Conservation (phyloP, 2,888 invertebrate genomes). For the Parnassius orleans region DNA sequence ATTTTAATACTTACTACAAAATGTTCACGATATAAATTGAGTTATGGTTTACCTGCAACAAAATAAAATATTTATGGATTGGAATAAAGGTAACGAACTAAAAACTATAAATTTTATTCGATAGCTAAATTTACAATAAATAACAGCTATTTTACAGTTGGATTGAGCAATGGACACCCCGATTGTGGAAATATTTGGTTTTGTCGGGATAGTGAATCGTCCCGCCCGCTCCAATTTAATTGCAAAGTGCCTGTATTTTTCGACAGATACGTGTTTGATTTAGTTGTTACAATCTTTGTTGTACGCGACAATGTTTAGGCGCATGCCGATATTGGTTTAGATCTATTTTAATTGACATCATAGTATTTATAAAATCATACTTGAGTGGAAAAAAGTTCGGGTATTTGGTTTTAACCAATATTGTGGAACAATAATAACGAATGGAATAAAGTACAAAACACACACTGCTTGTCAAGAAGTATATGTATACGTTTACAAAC, state of each 20-base stretch:
- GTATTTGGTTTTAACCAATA: too few species aligned
- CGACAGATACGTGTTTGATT: conserved; percentile 29
- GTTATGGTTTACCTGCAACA: conserved; percentile 49
- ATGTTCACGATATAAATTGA: conserved; percentile 1
- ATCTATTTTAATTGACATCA: conserved; percentile 11
- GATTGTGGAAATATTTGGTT: conserved; percentile 52
- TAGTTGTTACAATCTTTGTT: conserved; percentile 28
- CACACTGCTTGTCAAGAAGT: too few species aligned
- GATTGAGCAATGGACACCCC: conserved; percentile 47
- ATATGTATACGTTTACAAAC: too few species aligned
- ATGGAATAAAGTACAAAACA: too few species aligned
- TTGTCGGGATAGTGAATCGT: conserved; percentile 36
- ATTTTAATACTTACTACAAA: conserved; percentile 9
- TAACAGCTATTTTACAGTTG: conserved; percentile 43
- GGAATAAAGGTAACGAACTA: conserved; percentile 50
- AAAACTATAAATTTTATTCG: conserved; percentile 28
- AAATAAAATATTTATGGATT: conserved; percentile 34
- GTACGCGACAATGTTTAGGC: conserved; percentile 24
- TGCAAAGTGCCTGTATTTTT: conserved; percentile 36
- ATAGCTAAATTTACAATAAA: conserved; percentile 36
- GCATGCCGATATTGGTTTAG: conserved; percentile 16
- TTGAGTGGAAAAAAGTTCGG: background rate
- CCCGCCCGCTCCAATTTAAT: conserved; percentile 33
- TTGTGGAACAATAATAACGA: too few species aligned
- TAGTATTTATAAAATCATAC: conserved; percentile 1